Percentiles rank a stretch among this genome's conserved stretches.
phyloP scores from a whole-genome alignment of 2,113 vertebrate genomes.

The Psettodes erumei region DNA sequence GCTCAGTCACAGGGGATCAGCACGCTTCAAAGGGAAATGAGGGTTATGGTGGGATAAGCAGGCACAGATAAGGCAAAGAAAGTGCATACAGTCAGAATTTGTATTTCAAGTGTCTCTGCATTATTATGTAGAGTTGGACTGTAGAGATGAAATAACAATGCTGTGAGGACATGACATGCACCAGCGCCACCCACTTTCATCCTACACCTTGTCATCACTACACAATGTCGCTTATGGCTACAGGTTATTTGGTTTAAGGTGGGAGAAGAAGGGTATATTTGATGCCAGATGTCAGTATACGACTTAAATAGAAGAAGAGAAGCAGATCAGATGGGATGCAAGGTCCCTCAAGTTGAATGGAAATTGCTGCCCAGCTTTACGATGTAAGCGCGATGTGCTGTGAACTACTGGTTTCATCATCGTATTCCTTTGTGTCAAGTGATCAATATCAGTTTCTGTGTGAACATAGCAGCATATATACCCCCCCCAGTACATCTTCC shows the following conservation, averaged over 20 bases:
- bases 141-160: background rate
- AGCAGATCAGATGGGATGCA: background rate
- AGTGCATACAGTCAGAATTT: conserved; percentile 4
- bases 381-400: background rate
- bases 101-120: conserved; percentile 1
- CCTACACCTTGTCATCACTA: background rate
- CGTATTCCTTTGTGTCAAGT: background rate
- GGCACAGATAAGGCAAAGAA: conserved; percentile 19
- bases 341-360: background rate
- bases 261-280: background rate
- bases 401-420: background rate
- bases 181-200: background rate
- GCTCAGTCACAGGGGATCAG: conserved; percentile 44
- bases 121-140: conserved; percentile 10
- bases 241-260: background rate
- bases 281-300: background rate
- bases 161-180: background rate
- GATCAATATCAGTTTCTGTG: conserved; percentile 11
- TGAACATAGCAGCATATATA: too few relatives aligned
- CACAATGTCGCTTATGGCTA: background rate
- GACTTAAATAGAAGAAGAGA: background rate
- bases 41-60: conserved; percentile 26
- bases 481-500: conserved; percentile 27
- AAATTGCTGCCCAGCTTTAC: background rate
- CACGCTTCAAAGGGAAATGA: conserved; percentile 44